Evolutionary conservation across 2,113 vertebrate species (phyloP), one percentile per base, ranked within the genome.

Genomic region (Cettia cetti): DNA sequence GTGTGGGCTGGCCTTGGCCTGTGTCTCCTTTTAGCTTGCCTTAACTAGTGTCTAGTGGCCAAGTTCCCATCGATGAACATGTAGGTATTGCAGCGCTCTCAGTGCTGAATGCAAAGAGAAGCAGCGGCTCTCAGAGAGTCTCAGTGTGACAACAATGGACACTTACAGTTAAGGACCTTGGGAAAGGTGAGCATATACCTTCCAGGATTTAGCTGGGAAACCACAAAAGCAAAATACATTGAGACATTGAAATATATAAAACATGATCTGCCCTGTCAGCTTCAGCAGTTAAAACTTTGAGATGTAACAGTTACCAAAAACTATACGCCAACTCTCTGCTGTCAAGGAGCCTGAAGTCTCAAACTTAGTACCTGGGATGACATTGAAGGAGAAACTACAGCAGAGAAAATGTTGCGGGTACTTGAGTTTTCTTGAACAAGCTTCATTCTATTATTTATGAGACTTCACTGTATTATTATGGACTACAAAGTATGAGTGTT

Each of bases 321-420:
- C 4, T 54, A 28, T 7, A 26, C 7, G 31, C 3, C 4, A 28
- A 3, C 5, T 35, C 13, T 59, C 6, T 59, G 11, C 26, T 64
- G 74, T 35, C 16, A 64, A 39, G 11, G 49, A 74, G 4, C 9
- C 19, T 45, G 40, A 50, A 50, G 22, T 68, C 9, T 66, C 31
- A 71, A 18, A 3, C 1, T 63, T 33, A 77, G 40, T 26, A 74
- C 6, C 15, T 22, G 8, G 13, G 6, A 23, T 31, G 13, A 68
- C 68, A 42, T 39, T 0, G 0, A 68, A 72, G 14, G 33, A 47
- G 5, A 12, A 30, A 45, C 3, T 45, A 15, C 3, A 47, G 18
- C 6, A 16, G 5, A 49, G 23, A 27, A 84, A 83, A 68, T 1
- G 4, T 2, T 7, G 33, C 10, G 63, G 17, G 5, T 44, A 30